phyloP scores from a whole-genome alignment of 2,888 invertebrate species.

The Amphipoea lucens region DNA sequence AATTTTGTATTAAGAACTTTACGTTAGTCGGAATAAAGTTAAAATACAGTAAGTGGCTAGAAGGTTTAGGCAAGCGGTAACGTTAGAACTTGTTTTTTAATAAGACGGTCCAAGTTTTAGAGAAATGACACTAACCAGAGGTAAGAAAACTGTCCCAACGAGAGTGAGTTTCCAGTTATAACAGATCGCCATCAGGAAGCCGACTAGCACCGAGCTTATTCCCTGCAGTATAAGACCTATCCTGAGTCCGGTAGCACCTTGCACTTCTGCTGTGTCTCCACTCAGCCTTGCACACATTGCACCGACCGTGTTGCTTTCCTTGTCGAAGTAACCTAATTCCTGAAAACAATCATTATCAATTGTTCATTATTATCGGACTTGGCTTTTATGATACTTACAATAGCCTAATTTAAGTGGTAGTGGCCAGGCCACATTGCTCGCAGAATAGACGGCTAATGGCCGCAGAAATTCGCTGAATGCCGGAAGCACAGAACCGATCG shows the following conservation, averaged over 20 bases:
- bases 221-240: conserved; percentile 91
- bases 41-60: too few relatives aligned
- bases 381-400: neutral
- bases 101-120: too few relatives aligned
- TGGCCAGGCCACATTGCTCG: neutral
- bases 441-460: neutral
- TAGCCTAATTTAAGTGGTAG: neutral
- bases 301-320: conserved; percentile 91
- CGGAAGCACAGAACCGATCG: neutral
- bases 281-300: conserved; percentile 91
- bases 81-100: too few relatives aligned
- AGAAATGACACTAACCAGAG: conserved; percentile 84
- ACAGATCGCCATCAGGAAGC: conserved; percentile 89
- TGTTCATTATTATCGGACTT: neutral
- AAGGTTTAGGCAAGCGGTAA: too few relatives aligned
- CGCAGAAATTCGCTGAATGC: neutral
- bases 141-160: conserved; percentile 90
- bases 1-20: too few relatives aligned
- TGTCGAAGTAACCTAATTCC: conserved; percentile 92
- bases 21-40: too few relatives aligned
- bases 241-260: conserved; percentile 91
- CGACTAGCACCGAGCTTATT: conserved; percentile 90
- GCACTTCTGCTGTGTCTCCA: conserved; percentile 92
- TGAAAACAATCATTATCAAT: conserved; percentile 56
- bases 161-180: conserved; percentile 92